phyloP scores from a whole-genome alignment of 1,140 invertebrate species.

The Theocolax elegans region DNA sequence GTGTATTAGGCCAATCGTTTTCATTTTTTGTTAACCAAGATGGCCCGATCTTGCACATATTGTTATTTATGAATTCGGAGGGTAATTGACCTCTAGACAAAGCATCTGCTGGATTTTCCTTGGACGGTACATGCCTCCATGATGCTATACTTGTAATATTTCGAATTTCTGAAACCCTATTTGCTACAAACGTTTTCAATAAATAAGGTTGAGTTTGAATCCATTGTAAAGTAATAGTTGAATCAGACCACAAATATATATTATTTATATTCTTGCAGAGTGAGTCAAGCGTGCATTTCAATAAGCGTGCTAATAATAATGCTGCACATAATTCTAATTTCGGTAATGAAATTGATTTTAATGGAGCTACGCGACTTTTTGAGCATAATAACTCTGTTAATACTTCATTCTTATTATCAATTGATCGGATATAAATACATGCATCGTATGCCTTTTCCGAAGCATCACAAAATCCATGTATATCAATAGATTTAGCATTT shows the following conservation, averaged over 20 bases:
- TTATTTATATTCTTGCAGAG: not conserved
- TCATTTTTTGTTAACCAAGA: not conserved
- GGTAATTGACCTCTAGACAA: not conserved
- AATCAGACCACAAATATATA: conserved; percentile 14
- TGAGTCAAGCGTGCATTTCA: not conserved
- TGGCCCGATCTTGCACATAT: not conserved
- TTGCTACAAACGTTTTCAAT: conserved; percentile 17
- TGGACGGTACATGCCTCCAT: conserved; percentile 2
- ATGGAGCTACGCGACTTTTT: not conserved
- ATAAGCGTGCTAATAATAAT: not conserved
- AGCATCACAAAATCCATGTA: conserved; percentile 27
- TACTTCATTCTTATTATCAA: not conserved
- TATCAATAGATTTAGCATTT: not conserved
- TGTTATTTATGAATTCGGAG: not conserved
- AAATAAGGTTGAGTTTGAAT: not conserved
- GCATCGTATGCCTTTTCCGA: conserved; percentile 11
- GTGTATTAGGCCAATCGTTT: not conserved
- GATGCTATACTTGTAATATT: not conserved
- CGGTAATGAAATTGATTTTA: conserved; percentile 5
- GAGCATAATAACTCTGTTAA: not conserved
- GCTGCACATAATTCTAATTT: conserved; percentile 17
- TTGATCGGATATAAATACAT: not conserved
- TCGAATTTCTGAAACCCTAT: conserved; percentile 17
- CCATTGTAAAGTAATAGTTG: conserved; percentile 8
- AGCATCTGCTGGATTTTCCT: not conserved